These are phyloP conservation scores for Acleris holmiana DNA, from an alignment of 2,888 invertebrate genomes.

Conservation along the genomic window DNA sequence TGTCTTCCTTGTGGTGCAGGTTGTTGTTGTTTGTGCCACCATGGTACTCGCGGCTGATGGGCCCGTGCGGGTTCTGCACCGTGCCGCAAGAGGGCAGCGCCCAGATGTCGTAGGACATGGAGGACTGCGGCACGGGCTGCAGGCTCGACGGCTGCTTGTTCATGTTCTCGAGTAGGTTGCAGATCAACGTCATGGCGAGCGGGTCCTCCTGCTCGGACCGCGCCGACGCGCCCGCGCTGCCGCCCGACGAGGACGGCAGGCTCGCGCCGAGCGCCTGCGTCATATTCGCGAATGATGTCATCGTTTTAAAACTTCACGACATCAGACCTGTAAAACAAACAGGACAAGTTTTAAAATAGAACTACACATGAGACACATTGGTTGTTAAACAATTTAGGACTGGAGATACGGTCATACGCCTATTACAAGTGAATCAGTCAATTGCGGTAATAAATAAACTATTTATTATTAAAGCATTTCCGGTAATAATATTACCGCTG, in stretches of 20 bases:
- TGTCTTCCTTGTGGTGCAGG: conserved; percentile 71
- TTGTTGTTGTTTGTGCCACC: conserved; percentile 63
- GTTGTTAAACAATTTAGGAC: too few species aligned
- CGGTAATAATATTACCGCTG: too few species aligned
- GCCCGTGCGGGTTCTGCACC: conserved; percentile 62
- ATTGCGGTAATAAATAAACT: too few species aligned
- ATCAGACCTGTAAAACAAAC: conserved; percentile 72
- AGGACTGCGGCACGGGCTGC: conserved; percentile 59
- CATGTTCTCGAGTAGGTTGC: conserved; percentile 83
- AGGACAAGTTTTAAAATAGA: conserved; percentile 31
- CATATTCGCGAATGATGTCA: conserved; percentile 77
- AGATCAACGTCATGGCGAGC: conserved; percentile 74
- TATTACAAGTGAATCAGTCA: too few species aligned
- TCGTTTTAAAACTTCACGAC: conserved; percentile 61
- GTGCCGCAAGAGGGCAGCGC: conserved; percentile 67
- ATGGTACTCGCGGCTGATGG: conserved; percentile 67
- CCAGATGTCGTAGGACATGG: conserved; percentile 76
- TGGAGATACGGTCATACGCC: too few species aligned
- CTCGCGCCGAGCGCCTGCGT: conserved; percentile 70
- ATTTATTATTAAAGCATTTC: too few species aligned
- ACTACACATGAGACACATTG: too few species aligned
- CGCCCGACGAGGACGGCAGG: conserved; percentile 62
- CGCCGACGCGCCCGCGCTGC: conserved; percentile 52
- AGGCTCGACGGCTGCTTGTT: conserved; percentile 61
- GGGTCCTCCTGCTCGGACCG: conserved; percentile 64